These are phyloP conservation scores for Notechis scutatus DNA, from an alignment of 2,113 vertebrate genomes.

Conservation along the genomic window DNA sequence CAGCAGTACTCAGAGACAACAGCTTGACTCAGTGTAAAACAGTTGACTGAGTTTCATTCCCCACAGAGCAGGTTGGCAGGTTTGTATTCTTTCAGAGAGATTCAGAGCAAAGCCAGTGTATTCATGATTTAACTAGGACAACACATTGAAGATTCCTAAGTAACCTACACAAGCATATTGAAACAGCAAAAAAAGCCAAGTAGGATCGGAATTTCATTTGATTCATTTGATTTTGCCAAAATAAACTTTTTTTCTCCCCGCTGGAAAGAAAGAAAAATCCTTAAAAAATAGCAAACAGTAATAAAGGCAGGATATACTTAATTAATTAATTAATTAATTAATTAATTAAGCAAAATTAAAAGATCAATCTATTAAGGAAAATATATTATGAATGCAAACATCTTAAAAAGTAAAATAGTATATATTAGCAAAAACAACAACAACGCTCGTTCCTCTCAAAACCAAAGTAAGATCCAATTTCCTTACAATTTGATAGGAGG, in stretches of 20 bases:
- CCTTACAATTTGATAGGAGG: not conserved
- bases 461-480: not conserved
- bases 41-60: not conserved
- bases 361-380: not conserved
- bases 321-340: no score
- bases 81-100: not conserved
- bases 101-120: not conserved
- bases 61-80: not conserved
- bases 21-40: not conserved
- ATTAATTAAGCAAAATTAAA: not conserved
- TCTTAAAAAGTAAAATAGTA: not conserved
- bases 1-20: not conserved
- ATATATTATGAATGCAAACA: not conserved
- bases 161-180: not conserved
- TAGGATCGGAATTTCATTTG: not conserved
- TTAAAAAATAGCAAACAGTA: not conserved
- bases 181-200: not conserved
- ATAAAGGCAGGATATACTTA: not conserved
- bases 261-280: not conserved
- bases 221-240: not conserved
- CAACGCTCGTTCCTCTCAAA: not conserved
- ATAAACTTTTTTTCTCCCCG: not conserved
- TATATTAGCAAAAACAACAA: not conserved
- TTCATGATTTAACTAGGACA: not conserved
- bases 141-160: not conserved